Evolutionary conservation across 2,113 vertebrate species (phyloP), one percentile per base, ranked within the genome.

Genomic region (Odocoileus hemionus): DNA sequence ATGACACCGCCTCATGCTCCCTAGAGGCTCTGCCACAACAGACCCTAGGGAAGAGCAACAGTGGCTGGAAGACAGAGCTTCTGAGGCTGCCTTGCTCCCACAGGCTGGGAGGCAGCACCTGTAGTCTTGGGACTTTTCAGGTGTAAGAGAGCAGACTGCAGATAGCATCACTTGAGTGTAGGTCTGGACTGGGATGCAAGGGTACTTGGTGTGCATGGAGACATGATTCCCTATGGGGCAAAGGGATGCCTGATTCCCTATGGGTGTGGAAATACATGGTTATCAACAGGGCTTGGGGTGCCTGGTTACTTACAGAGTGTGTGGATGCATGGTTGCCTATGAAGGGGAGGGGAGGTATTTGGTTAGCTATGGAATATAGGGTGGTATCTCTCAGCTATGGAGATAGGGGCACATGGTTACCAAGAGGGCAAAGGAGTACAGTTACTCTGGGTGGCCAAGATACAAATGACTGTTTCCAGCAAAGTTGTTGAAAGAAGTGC

Each of bases 131-230:
- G 52, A 58, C 26, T 58, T 2, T 33, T 10, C 23, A 7, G 1
- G 17, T 4, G 13, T 45, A 8, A 80, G 12, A 33, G 6, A 36
- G 19, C 28, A 45, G 26, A 39, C 5, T 3, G 19, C 30, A 67
- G 58, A 28, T 47, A 52, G 26, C 14, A 23, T 19, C 36, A 6
- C 25, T 6, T 39, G 7, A 26, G 21, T 19, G 1, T 43, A 21
- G 47, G 11, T 89, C 64, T 57, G 12, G 39, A n/a, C 86, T 15
- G 7, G 7, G 43, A 17, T 39, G 1, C 13, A 55, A 23, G 58
- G 15, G 15, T 2, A 1, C 10, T 0, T 5, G 19, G 23, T 3
- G 5, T 50, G 16, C 1, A 28, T 76, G 19, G 25, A 23, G n/a
- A 2, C 16, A 6, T 36, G 33, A 14, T 15, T 12, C 15, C 14